Base-by-base conservation (phyloP, 2,888 invertebrate species). In the Nyleta sp. region DNA sequence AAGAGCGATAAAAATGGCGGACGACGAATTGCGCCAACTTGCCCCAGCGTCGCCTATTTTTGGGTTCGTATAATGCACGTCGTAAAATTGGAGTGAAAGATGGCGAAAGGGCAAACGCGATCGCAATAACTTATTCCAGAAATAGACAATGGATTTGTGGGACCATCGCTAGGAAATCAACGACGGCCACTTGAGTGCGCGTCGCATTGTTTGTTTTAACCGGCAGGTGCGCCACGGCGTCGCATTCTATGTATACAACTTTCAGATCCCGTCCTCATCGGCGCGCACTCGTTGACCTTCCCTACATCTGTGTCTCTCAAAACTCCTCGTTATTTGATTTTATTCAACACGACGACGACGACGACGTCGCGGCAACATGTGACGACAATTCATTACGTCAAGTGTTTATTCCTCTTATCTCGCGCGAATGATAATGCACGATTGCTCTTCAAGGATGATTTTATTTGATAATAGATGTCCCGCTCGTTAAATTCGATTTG, bases 161-260 rank as follows among this genome's bases (percentile, higher is more conserved):
- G 11, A 55, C 38, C 22, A 38, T 38, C 38, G 33, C 11, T 33
- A 13, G 18, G 17, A 33, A 33, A 31, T 52, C 52, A 18, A 52
- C 52, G 33, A 33, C 35, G 48, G 35, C 55, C 67, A 57, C 57
- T 57, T 57, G 55, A 68, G 48, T 57, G 13, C 22, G 20, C 55
- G 57, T 28, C 18, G 42, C 35, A 28, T 11, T 57, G 42, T 42
- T 57, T 57, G 31, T 44, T 59, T 42, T 59, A 59, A 38, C 20
- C 59, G 71, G 74, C 82, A 82, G 83, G 82, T 82, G 82, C 77
- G 81, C 76, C 75, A 3, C 50, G 15, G 17, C 68, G 80, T 82
- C 82, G 79, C 80, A 81, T 80, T 82, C 76, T 81, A 59, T 75
- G 65, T 81, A 81, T 82, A 80, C 78, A 78, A 64, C 50, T 52